Evolutionary conservation across 2,113 vertebrate species (phyloP).

Genomic region (Centropus unirufus): DNA sequence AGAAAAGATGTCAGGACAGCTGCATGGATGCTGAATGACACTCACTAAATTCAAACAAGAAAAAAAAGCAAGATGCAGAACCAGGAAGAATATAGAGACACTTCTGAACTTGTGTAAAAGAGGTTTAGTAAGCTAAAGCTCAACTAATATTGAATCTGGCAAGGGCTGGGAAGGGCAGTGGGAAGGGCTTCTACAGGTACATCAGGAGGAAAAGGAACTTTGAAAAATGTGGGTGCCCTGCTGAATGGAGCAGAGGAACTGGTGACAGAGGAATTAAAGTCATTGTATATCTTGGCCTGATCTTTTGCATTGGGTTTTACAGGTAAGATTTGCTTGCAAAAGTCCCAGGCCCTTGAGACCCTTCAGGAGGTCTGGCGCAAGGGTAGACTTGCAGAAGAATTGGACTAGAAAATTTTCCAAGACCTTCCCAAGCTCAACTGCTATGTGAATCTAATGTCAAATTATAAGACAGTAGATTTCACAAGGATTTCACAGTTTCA

Average conservation of each 20-base stretch:
- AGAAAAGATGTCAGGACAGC: neutral
- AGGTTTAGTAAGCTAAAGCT: neutral
- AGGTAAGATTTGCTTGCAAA: neutral
- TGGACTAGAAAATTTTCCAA: neutral
- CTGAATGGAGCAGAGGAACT: neutral
- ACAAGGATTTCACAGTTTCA: neutral
- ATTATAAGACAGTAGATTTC: neutral
- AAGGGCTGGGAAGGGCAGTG: neutral
- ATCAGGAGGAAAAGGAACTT: neutral
- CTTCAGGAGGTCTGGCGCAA: neutral
- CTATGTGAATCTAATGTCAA: neutral
- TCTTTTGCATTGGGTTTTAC: neutral
- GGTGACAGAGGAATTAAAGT: neutral
- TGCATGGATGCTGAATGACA: neutral
- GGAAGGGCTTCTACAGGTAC: neutral
- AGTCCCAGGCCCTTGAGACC: accelerated
- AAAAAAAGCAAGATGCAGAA: accelerated
- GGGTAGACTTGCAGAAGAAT: neutral
- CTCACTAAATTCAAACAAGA: neutral
- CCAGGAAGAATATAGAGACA: neutral
- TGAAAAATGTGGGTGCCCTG: accelerated
- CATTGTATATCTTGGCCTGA: neutral
- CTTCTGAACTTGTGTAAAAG: too few species aligned
- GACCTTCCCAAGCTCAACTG: neutral
- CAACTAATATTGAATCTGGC: neutral